These are phyloP conservation scores for Dolichomitus sp. DNA, from an alignment of 2,888 invertebrate genomes.

Conservation along the genomic window DNA sequence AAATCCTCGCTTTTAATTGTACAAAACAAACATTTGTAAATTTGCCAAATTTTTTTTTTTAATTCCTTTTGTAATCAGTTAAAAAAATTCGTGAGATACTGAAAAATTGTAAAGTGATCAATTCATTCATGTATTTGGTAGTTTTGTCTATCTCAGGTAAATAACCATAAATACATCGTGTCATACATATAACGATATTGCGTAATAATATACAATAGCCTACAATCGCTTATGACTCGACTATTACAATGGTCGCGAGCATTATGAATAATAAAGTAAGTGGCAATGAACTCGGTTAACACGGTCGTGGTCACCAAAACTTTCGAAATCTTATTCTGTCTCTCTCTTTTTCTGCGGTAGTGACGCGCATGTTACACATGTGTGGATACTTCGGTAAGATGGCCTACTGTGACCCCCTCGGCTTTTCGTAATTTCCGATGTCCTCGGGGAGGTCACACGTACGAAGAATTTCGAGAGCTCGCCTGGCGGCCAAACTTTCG, in stretches of 20 bases:
- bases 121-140: too few relatives aligned
- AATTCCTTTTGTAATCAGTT: too few relatives aligned
- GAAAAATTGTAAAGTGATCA: too few relatives aligned
- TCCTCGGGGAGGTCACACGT: slow-evolving; percentile 58
- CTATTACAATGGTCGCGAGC: slow-evolving; percentile 28
- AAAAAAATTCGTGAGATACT: too few relatives aligned
- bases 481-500: slow-evolving; percentile 78
- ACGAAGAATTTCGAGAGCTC: slow-evolving; percentile 78
- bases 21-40: neutral
- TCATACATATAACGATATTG: neutral
- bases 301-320: slow-evolving; percentile 52
- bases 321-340: slow-evolving; percentile 67
- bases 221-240: neutral
- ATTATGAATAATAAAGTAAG: slow-evolving; percentile 42
- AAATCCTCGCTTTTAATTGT: neutral
- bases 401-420: slow-evolving; percentile 57
- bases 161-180: neutral
- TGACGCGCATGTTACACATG: slow-evolving; percentile 19
- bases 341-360: slow-evolving; percentile 27
- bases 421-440: slow-evolving; percentile 75
- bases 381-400: slow-evolving; percentile 60
- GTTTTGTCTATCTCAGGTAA: too few relatives aligned
- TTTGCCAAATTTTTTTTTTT: neutral
- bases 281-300: slow-evolving; percentile 71
- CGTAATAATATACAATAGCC: slow-evolving; percentile 17